Evolutionary conservation across 1,140 invertebrate species (phyloP).

Genomic region (Colletes gigas): DNA sequence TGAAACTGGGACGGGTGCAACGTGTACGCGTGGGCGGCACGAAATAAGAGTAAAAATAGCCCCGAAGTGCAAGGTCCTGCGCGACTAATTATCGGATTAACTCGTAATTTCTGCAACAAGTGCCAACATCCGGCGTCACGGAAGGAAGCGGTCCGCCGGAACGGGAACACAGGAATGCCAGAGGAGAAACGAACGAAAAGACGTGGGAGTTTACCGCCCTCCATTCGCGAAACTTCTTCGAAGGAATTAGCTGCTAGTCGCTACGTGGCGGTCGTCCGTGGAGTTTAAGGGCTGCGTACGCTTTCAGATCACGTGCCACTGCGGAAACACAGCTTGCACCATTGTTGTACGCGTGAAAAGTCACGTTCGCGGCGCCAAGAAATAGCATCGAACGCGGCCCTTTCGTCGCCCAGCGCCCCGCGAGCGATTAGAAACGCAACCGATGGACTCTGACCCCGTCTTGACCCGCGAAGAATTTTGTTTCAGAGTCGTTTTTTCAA

Average conservation of each 20-base stretch:
- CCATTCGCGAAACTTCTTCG: conserved; percentile 12
- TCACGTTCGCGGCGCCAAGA: conserved; percentile 32
- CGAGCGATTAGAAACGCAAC: too few species aligned
- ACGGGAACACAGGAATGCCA: neutral
- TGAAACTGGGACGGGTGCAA: neutral
- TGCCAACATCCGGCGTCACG: conserved; percentile 45
- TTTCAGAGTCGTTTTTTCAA: too few species aligned
- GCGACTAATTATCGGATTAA: conserved; percentile 44
- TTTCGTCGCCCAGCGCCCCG: neutral
- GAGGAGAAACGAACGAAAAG: neutral
- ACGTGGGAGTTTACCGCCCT: neutral
- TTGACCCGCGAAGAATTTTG: too few species aligned
- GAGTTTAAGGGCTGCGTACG: conserved; percentile 7
- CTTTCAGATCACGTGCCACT: conserved; percentile 46
- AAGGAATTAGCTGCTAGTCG: conserved; percentile 19
- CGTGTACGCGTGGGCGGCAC: neutral
- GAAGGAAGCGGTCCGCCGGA: conserved; percentile 10
- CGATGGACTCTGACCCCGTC: too few species aligned
- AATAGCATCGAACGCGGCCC: conserved; percentile 25
- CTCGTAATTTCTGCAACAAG: conserved; percentile 55
- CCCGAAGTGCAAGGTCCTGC: conserved; percentile 34
- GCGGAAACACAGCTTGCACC: conserved; percentile 50
- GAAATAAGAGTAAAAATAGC: neutral
- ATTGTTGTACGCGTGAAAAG: conserved; percentile 46
- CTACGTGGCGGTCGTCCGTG: conserved; percentile 1